Base-by-base conservation (phyloP, 2,113 vertebrate species). In the Brachypodius melanocephalos region DNA sequence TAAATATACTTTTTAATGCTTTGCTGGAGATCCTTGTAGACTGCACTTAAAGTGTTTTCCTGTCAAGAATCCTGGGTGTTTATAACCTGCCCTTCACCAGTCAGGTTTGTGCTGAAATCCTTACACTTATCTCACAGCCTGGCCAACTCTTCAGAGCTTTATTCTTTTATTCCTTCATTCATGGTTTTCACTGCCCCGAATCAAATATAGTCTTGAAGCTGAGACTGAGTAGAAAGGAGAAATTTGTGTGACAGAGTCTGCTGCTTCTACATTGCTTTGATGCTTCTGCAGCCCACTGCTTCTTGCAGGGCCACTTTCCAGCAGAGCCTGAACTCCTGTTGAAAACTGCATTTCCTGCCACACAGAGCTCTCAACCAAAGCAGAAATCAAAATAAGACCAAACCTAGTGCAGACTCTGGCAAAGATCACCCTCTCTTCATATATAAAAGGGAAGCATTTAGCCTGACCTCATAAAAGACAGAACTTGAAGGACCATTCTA, bases 381-480 rank as follows among this genome's bases (percentile, higher is more conserved):
- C 66, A 89, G 67, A 94, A 95, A 90, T 80, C 90, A 91, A 93
- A 96, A 85, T n/a, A 90, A 65, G 54, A 91, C 63, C 71, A 89
- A 94, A 74, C 40, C 51, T 43, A 78, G 32, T 78, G 61, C 8
- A 49, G 86, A 88, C 91, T 95, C 91, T 96, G 91, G 77, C 81
- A 91, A 93, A 93, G 59, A 90, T 95, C 85, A 69, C 71, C n/a
- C 67, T 85, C 74, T 62, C 62, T 92, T 91, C 91, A 71, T 88
- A 77, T 88, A 88, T 93, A 77, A 85, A 91, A 91, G 49, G 80
- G 52, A 93, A 90, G n/a, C 61, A 78, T 97, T 97, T 94, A 93
- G 89, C 63, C 85, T 93, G 93, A 92, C 95, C 93, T 97, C 94
- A 95, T 94, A 93, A 96, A 95, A 96, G 85, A 91, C 36, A 87